A percentile compares a stretch with the other conserved stretches of the same genome.
Conservation (phyloP, 2,113 vertebrate genomes). For the Lepisosteus oculatus region DNA sequence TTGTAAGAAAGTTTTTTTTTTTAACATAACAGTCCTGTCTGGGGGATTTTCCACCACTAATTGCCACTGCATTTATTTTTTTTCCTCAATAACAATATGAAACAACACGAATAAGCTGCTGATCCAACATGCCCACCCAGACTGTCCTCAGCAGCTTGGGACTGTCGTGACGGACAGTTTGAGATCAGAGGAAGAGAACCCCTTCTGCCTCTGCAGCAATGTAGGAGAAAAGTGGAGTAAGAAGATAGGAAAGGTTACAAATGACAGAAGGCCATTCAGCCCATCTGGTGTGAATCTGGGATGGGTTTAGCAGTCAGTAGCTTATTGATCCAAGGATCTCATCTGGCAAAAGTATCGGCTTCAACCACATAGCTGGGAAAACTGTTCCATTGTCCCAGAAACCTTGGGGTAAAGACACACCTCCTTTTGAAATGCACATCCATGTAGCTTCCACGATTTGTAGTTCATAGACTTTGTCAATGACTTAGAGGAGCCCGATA, state of each 20-base stretch:
- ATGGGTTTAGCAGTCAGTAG: conserved; percentile 7
- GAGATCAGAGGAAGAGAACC: background rate
- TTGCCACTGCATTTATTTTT: no score
- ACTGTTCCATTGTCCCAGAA: no score
- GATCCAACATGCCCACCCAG: background rate
- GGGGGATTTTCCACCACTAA: background rate
- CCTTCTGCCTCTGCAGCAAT: no score
- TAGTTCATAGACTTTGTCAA: no score
- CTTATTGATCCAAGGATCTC: background rate
- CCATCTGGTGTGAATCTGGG: background rate
- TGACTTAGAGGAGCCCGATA: no score
- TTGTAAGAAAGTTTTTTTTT: conserved; percentile 7
- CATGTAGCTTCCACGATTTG: no score
- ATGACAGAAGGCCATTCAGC: background rate
- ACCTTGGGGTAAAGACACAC: no score
- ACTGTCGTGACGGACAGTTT: conserved; percentile 18
- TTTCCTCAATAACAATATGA: no score
- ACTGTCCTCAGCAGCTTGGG: background rate
- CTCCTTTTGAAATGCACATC: no score
- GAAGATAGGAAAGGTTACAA: conserved; percentile 4
- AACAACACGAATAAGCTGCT: background rate
- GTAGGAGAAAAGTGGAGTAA: background rate
- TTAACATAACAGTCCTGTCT: background rate
- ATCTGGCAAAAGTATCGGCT: no score
- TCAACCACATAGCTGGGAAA: no score